Percentiles rank a stretch among this genome's conserved stretches.
Conservation (phyloP, 92 coral and sea anemone genomes). For the Scolanthus callimorphus region DNA sequence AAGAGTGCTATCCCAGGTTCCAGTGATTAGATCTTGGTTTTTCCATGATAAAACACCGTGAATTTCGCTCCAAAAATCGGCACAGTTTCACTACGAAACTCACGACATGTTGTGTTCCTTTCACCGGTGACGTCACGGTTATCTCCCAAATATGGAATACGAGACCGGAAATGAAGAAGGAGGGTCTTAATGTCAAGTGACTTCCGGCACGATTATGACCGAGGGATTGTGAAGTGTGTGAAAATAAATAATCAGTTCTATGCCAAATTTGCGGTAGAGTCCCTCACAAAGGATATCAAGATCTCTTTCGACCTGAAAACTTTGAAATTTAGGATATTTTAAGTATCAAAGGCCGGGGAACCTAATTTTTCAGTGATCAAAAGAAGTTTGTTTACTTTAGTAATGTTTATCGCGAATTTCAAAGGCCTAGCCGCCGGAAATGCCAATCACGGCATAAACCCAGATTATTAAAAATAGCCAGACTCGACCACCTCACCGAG, state of each 20-base stretch:
- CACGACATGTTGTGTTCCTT: background rate
- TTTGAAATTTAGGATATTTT: no score
- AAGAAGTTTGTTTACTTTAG: no score
- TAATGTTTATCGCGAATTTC: background rate
- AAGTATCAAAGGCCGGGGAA: no score
- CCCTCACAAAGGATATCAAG: no score
- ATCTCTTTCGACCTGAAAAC: no score
- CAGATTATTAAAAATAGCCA: background rate
- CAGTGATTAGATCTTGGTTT: no score
- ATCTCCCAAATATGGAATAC: background rate
- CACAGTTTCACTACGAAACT: background rate
- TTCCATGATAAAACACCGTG: background rate
- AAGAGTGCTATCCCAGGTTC: no score
- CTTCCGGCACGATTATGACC: constrained; percentile 26
- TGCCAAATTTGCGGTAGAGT: no score
- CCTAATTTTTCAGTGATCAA: no score
- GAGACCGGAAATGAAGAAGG: constrained; percentile 31
- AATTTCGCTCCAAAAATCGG: background rate
- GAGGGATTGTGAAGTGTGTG: no score
- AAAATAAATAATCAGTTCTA: no score
- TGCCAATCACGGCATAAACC: background rate
- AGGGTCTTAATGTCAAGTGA: constrained; percentile 24
- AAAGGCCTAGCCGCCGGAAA: background rate
- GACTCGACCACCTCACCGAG: no score
- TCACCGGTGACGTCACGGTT: constrained; percentile 2